Percentiles rank a stretch among this genome's conserved stretches.
These are phyloP conservation scores for Synanthedon andrenaeformis DNA, from an alignment of 2,888 invertebrate genomes.

Conservation along the genomic window DNA sequence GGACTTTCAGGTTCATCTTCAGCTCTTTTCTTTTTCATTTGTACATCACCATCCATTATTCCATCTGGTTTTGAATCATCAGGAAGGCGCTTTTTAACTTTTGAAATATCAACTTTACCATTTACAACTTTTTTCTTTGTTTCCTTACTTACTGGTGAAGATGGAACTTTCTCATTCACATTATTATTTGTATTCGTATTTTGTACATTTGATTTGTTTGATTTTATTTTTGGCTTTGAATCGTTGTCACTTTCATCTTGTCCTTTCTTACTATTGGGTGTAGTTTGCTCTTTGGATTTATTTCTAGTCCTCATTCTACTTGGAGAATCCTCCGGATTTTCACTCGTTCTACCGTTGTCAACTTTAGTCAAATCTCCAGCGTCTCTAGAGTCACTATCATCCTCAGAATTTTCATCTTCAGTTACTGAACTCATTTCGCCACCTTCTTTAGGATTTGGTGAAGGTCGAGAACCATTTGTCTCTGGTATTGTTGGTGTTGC, in stretches of 20 bases:
- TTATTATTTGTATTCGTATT: slow-evolving; percentile 47
- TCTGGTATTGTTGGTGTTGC: slow-evolving; percentile 61
- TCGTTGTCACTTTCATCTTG: slow-evolving; percentile 66
- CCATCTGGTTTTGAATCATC: slow-evolving; percentile 70
- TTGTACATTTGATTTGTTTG: slow-evolving; percentile 42
- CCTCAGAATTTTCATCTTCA: slow-evolving; percentile 93
- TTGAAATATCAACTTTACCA: slow-evolving; percentile 64
- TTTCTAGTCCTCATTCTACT: slow-evolving; percentile 91
- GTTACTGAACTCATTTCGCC: slow-evolving; percentile 84
- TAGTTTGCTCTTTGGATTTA: slow-evolving; percentile 81
- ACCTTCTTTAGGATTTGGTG: slow-evolving; percentile 76
- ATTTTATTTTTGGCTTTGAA: slow-evolving; percentile 44
- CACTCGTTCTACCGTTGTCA: slow-evolving; percentile 81
- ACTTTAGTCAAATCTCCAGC: slow-evolving; percentile 83
- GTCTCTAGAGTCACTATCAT: slow-evolving; percentile 94
- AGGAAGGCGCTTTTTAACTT: slow-evolving; percentile 71
- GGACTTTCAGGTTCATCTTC: slow-evolving; percentile 79
- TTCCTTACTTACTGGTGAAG: slow-evolving; percentile 54
- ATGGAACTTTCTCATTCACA: slow-evolving; percentile 44
- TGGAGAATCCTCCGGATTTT: slow-evolving; percentile 84
- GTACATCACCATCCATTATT: slow-evolving; percentile 70
- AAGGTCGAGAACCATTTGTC: slow-evolving; percentile 70
- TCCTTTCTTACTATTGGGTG: slow-evolving; percentile 57
- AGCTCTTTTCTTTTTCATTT: slow-evolving; percentile 67
- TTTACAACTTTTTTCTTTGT: slow-evolving; percentile 55